phyloP scores from a whole-genome alignment of 2,888 invertebrate genomes.

The Anthophora plumipes region DNA sequence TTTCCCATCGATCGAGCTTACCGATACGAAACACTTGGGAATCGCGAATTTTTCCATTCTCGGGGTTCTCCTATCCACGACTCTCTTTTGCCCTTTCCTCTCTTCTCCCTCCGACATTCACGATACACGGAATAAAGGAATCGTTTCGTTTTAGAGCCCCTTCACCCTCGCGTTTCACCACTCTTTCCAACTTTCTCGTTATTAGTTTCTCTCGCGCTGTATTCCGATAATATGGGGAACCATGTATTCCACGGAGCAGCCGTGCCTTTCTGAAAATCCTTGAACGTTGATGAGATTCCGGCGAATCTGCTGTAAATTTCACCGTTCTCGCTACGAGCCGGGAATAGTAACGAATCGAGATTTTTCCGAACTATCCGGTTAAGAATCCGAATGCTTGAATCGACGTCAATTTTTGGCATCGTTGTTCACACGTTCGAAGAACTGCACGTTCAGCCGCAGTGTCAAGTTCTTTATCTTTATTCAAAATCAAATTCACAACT shows the following conservation, averaged over 20 bases:
- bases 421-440: too few relatives aligned
- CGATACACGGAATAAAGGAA: constrained; percentile 44
- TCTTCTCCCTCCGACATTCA: not conserved
- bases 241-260: not conserved
- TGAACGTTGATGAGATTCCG: constrained; percentile 19
- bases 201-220: constrained; percentile 40
- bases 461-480: too few relatives aligned
- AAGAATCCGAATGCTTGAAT: not conserved
- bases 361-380: not conserved
- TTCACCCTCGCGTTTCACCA: not conserved
- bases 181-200: constrained; percentile 29
- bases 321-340: not conserved
- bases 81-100: constrained; percentile 39
- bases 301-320: constrained; percentile 9
- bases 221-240: constrained; percentile 22
- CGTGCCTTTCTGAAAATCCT: constrained; percentile 20
- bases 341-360: not conserved
- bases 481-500: too few relatives aligned
- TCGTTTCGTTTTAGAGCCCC: constrained; percentile 37
- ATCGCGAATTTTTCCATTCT: constrained; percentile 67
- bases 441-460: too few relatives aligned
- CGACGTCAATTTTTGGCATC: too few relatives aligned
- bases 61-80: constrained; percentile 44
- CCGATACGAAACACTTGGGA: constrained; percentile 64
- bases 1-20: constrained; percentile 67